Conservation (phyloP, 2,113 vertebrate genomes). For the Macrotis lagotis region DNA sequence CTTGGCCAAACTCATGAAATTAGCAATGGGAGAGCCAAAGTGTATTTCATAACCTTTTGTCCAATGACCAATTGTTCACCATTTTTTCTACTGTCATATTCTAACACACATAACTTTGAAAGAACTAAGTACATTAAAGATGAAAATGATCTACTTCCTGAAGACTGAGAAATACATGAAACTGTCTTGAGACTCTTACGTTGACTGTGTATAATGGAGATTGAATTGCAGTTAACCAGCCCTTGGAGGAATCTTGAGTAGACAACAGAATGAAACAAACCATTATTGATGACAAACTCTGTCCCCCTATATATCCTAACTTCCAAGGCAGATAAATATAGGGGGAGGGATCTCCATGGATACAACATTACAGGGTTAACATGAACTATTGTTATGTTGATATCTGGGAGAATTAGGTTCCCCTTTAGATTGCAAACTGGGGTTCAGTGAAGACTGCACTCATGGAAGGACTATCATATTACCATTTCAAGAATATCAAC, state of each 20-base stretch:
- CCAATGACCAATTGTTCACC: not conserved
- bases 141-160: not conserved
- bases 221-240: not conserved
- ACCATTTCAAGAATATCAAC: not conserved
- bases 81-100: not conserved
- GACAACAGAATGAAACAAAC: not conserved
- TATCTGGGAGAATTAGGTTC: slow-evolving; percentile 48
- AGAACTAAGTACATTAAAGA: not conserved
- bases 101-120: not conserved
- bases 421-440: slow-evolving; percentile 21
- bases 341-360: slow-evolving; percentile 5
- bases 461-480: slow-evolving; percentile 37
- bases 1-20: not conserved
- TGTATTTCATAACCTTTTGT: not conserved
- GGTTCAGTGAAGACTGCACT: slow-evolving; percentile 61
- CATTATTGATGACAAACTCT: not conserved
- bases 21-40: not conserved
- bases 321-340: not conserved
- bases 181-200: not conserved
- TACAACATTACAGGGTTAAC: not conserved
- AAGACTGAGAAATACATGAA: not conserved
- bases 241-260: not conserved
- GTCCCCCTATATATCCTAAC: slow-evolving; percentile 30
- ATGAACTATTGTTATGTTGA: slow-evolving; percentile 17
- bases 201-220: not conserved